phyloP scores from a whole-genome alignment of 2,113 vertebrate species.

The Oncorhynchus kisutch region DNA sequence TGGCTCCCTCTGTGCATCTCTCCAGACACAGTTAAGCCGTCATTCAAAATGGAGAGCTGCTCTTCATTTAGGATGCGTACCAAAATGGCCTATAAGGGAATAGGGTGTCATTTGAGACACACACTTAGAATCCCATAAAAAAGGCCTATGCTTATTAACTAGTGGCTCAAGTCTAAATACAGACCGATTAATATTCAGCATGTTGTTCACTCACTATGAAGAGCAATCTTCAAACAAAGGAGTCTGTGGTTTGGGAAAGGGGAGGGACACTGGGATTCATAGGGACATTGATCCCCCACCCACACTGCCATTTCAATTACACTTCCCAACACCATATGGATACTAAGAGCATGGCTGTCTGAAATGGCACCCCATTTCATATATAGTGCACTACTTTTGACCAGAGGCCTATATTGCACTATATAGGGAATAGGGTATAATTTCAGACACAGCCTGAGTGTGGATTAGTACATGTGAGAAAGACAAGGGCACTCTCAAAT shows the following conservation, averaged over 20 bases:
- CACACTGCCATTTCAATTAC: slow-evolving; percentile 11
- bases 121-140: background rate
- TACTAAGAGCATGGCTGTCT: background rate
- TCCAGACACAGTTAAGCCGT: slow-evolving; percentile 12
- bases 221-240: slow-evolving; percentile 1
- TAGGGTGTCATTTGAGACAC: no score
- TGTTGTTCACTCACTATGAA: background rate
- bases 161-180: background rate
- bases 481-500: slow-evolving; percentile 9
- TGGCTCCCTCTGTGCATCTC: background rate
- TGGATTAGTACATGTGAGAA: slow-evolving; percentile 31
- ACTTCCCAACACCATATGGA: slow-evolving; percentile 34
- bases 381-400: no score
- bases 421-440: no score
- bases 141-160: background rate
- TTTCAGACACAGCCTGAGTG: background rate
- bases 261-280: background rate
- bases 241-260: background rate
- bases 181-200: background rate
- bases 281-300: background rate
- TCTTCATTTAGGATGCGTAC: background rate
- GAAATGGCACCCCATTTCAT: no score
- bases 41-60: background rate
- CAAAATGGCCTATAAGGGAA: no score
- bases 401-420: no score